A percentile compares a stretch with the other conserved stretches of the same genome.
phyloP scores from a whole-genome alignment of 2,797 vertebrate species.

The Pyrocephalus nanus region DNA sequence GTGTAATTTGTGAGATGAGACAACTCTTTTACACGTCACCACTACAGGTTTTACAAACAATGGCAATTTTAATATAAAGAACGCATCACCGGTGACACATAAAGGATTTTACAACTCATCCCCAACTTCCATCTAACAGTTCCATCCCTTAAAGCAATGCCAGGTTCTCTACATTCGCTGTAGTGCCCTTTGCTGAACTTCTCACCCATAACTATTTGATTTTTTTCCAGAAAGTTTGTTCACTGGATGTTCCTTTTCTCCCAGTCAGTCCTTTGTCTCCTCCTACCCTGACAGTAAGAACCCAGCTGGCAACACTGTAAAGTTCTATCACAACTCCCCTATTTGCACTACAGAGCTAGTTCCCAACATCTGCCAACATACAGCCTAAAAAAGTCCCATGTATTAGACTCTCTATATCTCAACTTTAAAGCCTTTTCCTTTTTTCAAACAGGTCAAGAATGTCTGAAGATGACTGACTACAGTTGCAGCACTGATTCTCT shows the following conservation, averaged over 20 bases:
- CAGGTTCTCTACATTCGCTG: neutral
- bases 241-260: neutral
- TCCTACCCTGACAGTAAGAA: neutral
- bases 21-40: neutral
- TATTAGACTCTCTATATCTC: neutral
- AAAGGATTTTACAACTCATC: constrained; percentile 20
- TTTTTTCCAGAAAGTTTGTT: neutral
- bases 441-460: neutral
- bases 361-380: neutral
- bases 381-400: neutral
- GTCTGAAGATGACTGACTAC: neutral
- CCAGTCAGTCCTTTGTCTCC: neutral
- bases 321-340: neutral
- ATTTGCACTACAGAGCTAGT: neutral
- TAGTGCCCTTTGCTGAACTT: neutral
- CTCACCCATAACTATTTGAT: neutral
- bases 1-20: constrained; percentile 2
- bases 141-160: neutral
- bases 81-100: constrained; percentile 32
- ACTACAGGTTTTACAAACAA: constrained; percentile 13
- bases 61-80: neutral
- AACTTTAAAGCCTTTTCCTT: neutral
- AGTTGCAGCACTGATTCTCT: neutral
- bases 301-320: neutral
- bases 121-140: neutral